Evolutionary conservation across 2,113 vertebrate genomes (phyloP), one percentile per base, ranked within the genome.

Genomic region (Melierax canorus): DNA sequence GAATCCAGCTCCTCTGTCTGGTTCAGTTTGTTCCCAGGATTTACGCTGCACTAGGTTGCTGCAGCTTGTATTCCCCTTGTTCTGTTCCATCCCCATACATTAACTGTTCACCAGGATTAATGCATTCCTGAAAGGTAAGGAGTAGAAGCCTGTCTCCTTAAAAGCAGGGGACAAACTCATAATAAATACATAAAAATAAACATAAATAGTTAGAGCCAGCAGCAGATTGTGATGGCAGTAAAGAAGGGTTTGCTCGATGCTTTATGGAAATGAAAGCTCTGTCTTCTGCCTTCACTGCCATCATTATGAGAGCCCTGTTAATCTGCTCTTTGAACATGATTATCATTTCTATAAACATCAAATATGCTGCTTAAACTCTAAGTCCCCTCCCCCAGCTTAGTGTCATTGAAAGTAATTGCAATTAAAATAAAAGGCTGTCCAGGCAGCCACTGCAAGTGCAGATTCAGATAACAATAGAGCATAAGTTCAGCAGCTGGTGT

Each of bases 201-300:
- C 71, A 92, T 94, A 80, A 96, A 92, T 97, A 97, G 98, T 97
- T 96, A 97, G 94, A 97, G 87, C 68, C 85, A 94, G 89, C 6
- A 45, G 95, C 97, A 98, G 94, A 97, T 96, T 97, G 95, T 95
- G 86, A 78, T 88, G 82, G 88, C 91, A 97, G 95, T 97, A 97
- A 98, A 98, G 86, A 73, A 87, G 73, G 68, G 78, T 84, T 87
- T 94, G 53, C 90, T 85, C 73, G 88, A 89, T 94, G 87, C 75
- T 97, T 97, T 95, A 93, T 97, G 94, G 96, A 98, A 97, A 95
- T 92, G 59, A 91, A 97, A 94, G 90, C 97, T 97, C 93, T 94
- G 30, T 94, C 88, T 97, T 95, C 84, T 96, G 90, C 75, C 92
- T 97, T 97, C 84, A 75, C 43, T 95, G 89, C 63, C 63, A 82